Evolutionary conservation across 2,797 vertebrate genomes (phyloP).

Genomic region (Crenuchus spilurus): DNA sequence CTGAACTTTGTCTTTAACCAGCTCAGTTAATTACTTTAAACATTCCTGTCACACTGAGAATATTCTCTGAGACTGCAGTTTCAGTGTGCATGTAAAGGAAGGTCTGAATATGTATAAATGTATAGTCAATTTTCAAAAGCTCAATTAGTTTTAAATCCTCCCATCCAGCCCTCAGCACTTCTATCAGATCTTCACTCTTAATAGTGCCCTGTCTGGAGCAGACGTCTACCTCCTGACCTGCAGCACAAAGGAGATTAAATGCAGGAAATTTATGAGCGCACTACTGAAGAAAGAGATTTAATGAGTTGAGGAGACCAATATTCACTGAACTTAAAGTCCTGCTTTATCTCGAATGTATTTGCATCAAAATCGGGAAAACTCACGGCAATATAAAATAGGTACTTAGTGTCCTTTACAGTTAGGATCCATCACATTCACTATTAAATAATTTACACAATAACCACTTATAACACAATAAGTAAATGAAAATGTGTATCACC

Average conservation of each 20-base stretch:
- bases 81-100: background rate
- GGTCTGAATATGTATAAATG: background rate
- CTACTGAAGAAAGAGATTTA: background rate
- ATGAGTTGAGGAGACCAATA: background rate
- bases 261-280: background rate
- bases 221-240: background rate
- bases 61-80: background rate
- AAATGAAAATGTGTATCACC: conserved; percentile 67
- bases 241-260: conserved; percentile 2
- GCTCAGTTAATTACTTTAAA: background rate
- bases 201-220: background rate
- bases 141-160: background rate
- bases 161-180: background rate
- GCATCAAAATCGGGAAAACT: background rate
- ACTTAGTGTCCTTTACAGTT: background rate
- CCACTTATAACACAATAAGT: too few species aligned
- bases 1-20: background rate
- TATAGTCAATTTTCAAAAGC: background rate
- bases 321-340: background rate
- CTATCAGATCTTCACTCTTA: background rate
- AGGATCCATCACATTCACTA: background rate
- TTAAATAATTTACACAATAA: background rate
- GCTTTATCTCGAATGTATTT: background rate
- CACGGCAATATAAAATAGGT: background rate
- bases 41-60: background rate